Base-by-base conservation (phyloP, 1,140 invertebrate species). In the Panagrolaimus sp. region DNA sequence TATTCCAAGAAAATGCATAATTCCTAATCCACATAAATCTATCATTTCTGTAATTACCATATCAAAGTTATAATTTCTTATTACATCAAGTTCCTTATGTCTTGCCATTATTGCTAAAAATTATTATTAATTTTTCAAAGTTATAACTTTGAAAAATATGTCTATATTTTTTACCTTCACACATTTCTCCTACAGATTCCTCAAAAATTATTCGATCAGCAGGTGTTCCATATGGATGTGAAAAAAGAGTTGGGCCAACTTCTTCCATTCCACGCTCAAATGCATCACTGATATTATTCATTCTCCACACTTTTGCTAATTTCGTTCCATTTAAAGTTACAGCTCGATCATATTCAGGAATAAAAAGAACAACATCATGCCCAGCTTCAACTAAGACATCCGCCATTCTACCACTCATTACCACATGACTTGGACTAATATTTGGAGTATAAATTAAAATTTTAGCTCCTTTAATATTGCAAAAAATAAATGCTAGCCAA, bases 41-140 rank as follows among this genome's bases (percentile, higher is more conserved):
- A 74, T 31, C 44, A 77, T 75, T 67, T 74, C 73, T 5, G 74
- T 73, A 23, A 76, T 62, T 27, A 71, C 77, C 25, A 74, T 23
- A 20, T 74, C 73, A 53, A 76, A 74, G 9, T 74, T 74, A 25
- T 76, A 57, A 27, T 57, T 20, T 20, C n/a, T 5, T 9, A 57
- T 57, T 8, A 57, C 27, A 16, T 57, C 51, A 20, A 57, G 20
- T 4, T 57, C 51, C n/a, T 23, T 57, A 3, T 57, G 51, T 9
- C 51, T 14, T 11, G 51, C 51, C 51, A 57, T 57, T 1, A 57
- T 57, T 25, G 51, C 51, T 57, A 20, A 1, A 57, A 20, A 23
- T 57, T 20, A 11, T 57, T 13, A n/a, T 57, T 57, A n/a, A 9
- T 4, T 4, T 57, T 25, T 11, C 51, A 5, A 20, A 20, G 14